Conservation (phyloP, 2,113 vertebrate species). For the Platysteira castanea region DNA sequence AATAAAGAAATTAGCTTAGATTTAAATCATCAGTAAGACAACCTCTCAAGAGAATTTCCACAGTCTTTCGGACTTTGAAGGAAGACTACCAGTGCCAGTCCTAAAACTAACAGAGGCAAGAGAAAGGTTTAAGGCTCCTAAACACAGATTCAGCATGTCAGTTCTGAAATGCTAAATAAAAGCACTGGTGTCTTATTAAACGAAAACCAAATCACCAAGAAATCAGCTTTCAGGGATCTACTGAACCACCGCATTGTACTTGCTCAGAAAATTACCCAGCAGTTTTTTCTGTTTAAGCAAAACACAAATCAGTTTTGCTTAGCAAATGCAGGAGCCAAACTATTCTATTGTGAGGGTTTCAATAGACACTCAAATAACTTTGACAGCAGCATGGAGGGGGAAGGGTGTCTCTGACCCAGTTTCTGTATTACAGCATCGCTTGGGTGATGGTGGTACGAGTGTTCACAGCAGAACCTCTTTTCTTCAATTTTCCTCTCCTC, state of each 20-base stretch:
- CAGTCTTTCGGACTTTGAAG: neutral
- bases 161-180: constrained; percentile 9
- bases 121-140: neutral
- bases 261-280: constrained; percentile 10
- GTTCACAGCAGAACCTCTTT: constrained; percentile 18
- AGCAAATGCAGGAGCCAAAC: constrained; percentile 40
- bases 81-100: neutral
- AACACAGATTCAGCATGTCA: neutral
- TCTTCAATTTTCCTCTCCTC: constrained; percentile 9
- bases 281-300: constrained; percentile 12
- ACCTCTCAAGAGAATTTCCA: neutral
- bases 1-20: neutral
- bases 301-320: constrained; percentile 44
- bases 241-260: neutral
- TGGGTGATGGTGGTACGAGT: neutral
- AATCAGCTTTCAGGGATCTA: constrained; percentile 9
- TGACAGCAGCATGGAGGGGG: constrained; percentile 26
- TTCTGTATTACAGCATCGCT: neutral
- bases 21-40: neutral
- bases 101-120: neutral
- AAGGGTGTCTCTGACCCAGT: constrained; percentile 60
- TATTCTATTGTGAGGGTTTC: constrained; percentile 59
- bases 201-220: neutral
- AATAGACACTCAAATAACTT: constrained; percentile 62
- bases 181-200: neutral